Evolutionary conservation across 2,888 invertebrate genomes (phyloP), one percentile per base, ranked within the genome.

Genomic region (Muschampia plurimacula): DNA sequence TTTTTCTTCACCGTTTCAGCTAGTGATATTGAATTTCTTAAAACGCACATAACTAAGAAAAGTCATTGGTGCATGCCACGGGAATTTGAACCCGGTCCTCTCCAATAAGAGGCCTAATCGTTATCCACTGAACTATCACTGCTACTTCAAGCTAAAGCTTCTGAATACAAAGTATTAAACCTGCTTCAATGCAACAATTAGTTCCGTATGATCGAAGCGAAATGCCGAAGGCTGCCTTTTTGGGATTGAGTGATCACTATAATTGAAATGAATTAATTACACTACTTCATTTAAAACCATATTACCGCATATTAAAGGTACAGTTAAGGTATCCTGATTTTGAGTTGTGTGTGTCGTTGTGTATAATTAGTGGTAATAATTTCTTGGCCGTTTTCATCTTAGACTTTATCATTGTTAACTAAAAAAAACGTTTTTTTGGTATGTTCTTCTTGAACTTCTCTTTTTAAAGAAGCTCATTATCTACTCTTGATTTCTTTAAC

Each of bases 201-300:
- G 41, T 57, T 72, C 62, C 32, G 66, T 62, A 12, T 57, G 10
- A 70, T 62, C 15, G 62, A 15, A 13, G 28, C 13, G 15, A 67
- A 72, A 72, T 63, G 67, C 63, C 52, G 55, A 72, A 72, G 12
- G 32, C 12, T 63, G n/a, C 67, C 72, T 67, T 72, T 67, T 72
- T 67, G 63, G 67, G 67, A 72, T 72, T 72, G 72, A 72, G 67
- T 67, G 62, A 72, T 67, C 62, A 72, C 52, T 52, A 13, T 67
- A 68, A 72, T 68, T 72, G 72, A 68, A 64, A 68, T 64, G 64
- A 64, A 64, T 68, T 67, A 72, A 72, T 72, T 72, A 64, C 62
- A 55, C 32, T 39, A 44, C 55, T 63, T 44, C 72, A 39, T 63
- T 71, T 67, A 67, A 63, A 55, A 67, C 10, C 60, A 60, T 55